Base-by-base conservation (phyloP, 2,888 invertebrate genomes). In the Sussaba pulchella region DNA sequence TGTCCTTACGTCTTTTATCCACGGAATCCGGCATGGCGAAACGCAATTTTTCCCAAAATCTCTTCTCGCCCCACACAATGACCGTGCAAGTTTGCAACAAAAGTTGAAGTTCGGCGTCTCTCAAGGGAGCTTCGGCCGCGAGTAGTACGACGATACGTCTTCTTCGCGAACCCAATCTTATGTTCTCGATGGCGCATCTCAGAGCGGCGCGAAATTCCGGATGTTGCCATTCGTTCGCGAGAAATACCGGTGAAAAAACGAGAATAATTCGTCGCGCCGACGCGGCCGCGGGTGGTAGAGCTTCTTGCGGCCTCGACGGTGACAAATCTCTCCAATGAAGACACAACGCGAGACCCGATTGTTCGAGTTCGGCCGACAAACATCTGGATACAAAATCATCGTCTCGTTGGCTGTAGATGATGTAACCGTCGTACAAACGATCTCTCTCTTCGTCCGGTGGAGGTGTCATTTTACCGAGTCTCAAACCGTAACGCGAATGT, bases 31-130 rank as follows among this genome's bases (percentile, higher is more conserved):
- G 96, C 93, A 97, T 94, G 77, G 96, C 94, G 90, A 93, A 94
- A 54, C 96, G 94, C 82, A 98, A 94, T 91, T 96, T 96, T 87
- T 97, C 96, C 97, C 97, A 98, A 93, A 98, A 98, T 83, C 96
- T 94, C 67, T 95, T 95, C 89, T 97, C 97, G 83, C 95, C 95
- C 95, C 96, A 96, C 77, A 95, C 94, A 85, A 95, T 94, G 87
- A 95, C 95, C 69, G 94, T 94, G 93, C 96, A 94, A 92, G 96
- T 95, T 91, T 95, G 94, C 47, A 96, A 93, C 76, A 96, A 93
- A 87, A 95, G 94, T 92, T 96, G 95, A 72, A 97, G 92, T 89
- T 97, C 97, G 52, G 96, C 95, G 89, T 96, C 96, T 87, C 96
- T 94, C 47, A 95, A 92, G 45, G 95, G 94, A 1, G 90, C 86